Evolutionary conservation across 2,888 invertebrate genomes (phyloP), one percentile per base, ranked within the genome.

Genomic region (Orthosia cruda): DNA sequence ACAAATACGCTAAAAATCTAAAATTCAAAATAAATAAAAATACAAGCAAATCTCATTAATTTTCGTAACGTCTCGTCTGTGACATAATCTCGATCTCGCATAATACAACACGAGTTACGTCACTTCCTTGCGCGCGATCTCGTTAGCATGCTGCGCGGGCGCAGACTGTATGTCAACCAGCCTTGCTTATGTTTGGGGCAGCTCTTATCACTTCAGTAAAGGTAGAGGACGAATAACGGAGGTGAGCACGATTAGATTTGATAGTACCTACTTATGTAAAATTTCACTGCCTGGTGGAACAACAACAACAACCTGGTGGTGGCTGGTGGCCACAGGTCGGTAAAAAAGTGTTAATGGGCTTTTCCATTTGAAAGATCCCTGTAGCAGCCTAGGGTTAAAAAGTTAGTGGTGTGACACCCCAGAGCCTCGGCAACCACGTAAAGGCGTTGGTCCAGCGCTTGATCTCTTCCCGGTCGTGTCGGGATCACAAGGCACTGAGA

Each of bases 91-190:
- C 55, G 49, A 83, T 74, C 77, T 81, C 58, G 73, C 63, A 61
- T 71, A 68, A 70, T 61, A 58, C 47, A 49, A 64, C 47, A 65
- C 66, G 59, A 59, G 66, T 85, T 80, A 74, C 74, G 70, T 80
- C 86, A 86, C 74, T 85, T 86, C 86, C 86, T 74, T 58, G 47
- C 58, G 62, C 66, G 76, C 62, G 58, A 5, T 47, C 58, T 83
- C 70, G 77, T 84, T 84, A 73, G 76, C 69, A 86, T 86, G 77
- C 79, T 82, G 74, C 78, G 77, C 68, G 57, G 55, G 71, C 81
- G 74, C 70, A 69, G 49, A 80, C 82, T 86, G 84, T 83, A 86
- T 83, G 80, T 88, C 87, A 85, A 73, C 81, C 71, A 71, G 80
- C 75, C 71, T 71, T 55, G 50, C 67, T 73, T 77, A 57, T 58